phyloP scores from a whole-genome alignment of 2,113 vertebrate species.

The Sylvilagus bachmani region DNA sequence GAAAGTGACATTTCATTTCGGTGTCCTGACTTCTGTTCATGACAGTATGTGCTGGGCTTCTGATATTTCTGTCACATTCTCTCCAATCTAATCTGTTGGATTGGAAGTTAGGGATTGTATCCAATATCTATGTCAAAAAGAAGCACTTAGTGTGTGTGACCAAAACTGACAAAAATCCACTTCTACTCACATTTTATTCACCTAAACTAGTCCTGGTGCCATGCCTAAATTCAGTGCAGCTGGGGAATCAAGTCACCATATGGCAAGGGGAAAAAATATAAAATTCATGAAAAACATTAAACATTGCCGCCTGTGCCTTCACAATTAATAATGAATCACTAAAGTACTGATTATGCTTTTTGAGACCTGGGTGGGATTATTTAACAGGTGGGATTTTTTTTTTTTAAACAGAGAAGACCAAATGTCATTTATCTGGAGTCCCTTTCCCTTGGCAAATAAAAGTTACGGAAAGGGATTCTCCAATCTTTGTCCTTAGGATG shows the following conservation, averaged over 20 bases:
- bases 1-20: not conserved
- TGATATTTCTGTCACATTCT: not conserved
- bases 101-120: not conserved
- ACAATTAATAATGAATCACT: not conserved
- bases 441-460: not conserved
- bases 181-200: not conserved
- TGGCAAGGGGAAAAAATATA: not conserved
- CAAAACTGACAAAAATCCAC: not conserved
- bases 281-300: not conserved
- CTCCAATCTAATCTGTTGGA: not conserved
- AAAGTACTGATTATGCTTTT: not conserved
- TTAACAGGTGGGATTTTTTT: not conserved
- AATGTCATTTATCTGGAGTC: not conserved
- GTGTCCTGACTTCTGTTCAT: not conserved
- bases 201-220: not conserved
- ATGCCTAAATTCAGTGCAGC: not conserved
- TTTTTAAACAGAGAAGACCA: not conserved
- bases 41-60: not conserved
- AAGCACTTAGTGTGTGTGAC: not conserved
- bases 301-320: not conserved
- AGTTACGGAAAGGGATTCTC: not conserved
- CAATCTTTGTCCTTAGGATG: not conserved
- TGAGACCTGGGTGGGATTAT: not conserved
- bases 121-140: not conserved
- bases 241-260: not conserved